Evolutionary conservation across 2,888 invertebrate genomes (phyloP).

Genomic region (Acrocera orbiculus): DNA sequence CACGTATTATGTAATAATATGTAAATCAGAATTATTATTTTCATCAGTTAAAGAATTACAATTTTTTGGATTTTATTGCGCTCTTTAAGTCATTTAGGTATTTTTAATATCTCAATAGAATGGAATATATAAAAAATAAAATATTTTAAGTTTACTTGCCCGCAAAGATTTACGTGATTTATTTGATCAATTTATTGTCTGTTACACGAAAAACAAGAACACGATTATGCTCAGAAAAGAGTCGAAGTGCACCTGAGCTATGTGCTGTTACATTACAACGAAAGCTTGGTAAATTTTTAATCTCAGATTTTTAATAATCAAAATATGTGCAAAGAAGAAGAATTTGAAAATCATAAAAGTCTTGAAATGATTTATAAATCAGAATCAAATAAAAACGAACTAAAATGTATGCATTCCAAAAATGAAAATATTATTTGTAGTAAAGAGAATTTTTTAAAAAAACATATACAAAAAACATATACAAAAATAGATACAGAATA

Average conservation of each 20-base stretch:
- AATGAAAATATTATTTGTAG: not conserved
- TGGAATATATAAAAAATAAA: not conserved
- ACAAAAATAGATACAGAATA: conserved; percentile 7
- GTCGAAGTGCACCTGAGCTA: conserved; percentile 36
- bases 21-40: conserved; percentile 79
- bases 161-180: conserved; percentile 77
- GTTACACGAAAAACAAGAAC: conserved; percentile 33
- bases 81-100: conserved; percentile 79
- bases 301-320: too few species aligned
- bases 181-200: conserved; percentile 71
- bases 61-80: conserved; percentile 77
- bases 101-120: conserved; percentile 9
- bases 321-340: conserved; percentile 28
- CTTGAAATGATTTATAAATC: conserved; percentile 16
- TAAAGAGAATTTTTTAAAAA: not conserved
- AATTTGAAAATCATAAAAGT: conserved; percentile 16
- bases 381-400: not conserved
- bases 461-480: conserved; percentile 10
- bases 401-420: conserved; percentile 7
- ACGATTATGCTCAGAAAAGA: conserved; percentile 33
- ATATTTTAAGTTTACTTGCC: conserved; percentile 49
- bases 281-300: conserved; percentile 35
- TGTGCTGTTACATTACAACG: conserved; percentile 31
- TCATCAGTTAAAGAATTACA: conserved; percentile 73
- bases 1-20: conserved; percentile 60